Evolutionary conservation across 2,797 vertebrate species (phyloP).

Genomic region (Melanotaenia parkinsoni): DNA sequence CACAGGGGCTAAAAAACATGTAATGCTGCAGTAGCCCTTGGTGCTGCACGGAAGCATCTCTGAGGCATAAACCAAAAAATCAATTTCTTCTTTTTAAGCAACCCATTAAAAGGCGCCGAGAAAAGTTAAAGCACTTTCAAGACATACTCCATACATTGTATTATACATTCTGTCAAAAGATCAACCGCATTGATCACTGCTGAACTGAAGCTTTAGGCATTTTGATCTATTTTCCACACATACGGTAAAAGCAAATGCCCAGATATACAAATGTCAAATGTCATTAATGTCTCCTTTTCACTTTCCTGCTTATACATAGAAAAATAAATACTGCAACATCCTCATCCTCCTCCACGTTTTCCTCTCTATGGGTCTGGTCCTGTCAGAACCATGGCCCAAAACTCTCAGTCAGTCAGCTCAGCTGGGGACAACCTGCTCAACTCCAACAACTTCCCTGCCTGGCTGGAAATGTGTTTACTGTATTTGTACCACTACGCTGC

Average conservation of each 20-base stretch:
- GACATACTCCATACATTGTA: conserved; percentile 67
- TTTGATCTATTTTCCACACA: not conserved
- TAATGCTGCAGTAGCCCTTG: conserved; percentile 53
- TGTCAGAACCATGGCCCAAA: conserved; percentile 79
- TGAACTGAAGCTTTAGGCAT: conserved; percentile 2
- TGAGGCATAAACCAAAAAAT: conserved; percentile 77
- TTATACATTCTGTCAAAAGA: conserved; percentile 56
- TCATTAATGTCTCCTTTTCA: conserved; percentile 9
- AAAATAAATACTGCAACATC: conserved; percentile 64
- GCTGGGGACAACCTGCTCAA: conserved; percentile 62
- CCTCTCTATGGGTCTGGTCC: conserved; percentile 69
- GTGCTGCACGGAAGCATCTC: conserved; percentile 62
- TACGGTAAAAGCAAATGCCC: conserved; percentile 23
- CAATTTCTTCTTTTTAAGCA: conserved; percentile 80
- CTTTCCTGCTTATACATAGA: conserved; percentile 29
- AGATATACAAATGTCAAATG: conserved; percentile 37
- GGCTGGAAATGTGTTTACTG: conserved; percentile 66
- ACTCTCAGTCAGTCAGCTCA: conserved; percentile 79
- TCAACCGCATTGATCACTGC: conserved; percentile 34
- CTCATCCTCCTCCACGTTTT: conserved; percentile 53
- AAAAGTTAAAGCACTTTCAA: conserved; percentile 78
- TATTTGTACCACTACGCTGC: conserved; percentile 56
- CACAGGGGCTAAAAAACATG: conserved; percentile 26
- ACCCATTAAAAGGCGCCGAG: conserved; percentile 79
- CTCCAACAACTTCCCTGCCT: conserved; percentile 52